These are phyloP conservation scores for Jaculus jaculus DNA, from an alignment of 2,113 vertebrate species.

Conservation along the genomic window DNA sequence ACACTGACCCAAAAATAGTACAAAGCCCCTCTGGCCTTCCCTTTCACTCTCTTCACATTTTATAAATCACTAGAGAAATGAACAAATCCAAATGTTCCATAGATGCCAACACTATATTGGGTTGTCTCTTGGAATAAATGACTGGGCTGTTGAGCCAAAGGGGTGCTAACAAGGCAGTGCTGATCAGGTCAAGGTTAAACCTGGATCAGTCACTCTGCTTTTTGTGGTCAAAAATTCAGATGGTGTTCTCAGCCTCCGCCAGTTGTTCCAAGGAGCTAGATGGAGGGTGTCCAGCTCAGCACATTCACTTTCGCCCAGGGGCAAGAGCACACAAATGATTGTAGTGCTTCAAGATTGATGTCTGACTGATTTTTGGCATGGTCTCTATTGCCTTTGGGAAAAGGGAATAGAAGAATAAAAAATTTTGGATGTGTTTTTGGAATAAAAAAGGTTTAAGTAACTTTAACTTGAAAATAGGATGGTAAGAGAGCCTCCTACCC, in stretches of 20 bases:
- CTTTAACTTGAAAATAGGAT: not conserved
- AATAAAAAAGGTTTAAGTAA: slow-evolving; percentile 14
- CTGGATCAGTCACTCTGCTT: not conserved
- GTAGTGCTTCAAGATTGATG: slow-evolving; percentile 18
- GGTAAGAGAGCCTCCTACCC: not conserved
- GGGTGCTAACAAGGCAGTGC: not conserved
- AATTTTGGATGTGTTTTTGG: not conserved
- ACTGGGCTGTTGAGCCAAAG: slow-evolving; percentile 19
- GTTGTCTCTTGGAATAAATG: not conserved
- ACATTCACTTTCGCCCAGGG: not conserved
- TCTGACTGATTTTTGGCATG: not conserved
- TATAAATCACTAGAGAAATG: not conserved
- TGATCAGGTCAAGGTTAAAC: slow-evolving; percentile 55
- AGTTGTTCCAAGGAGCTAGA: not conserved
- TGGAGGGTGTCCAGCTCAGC: not conserved
- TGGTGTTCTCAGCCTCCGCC: not conserved
- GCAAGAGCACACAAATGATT: not conserved
- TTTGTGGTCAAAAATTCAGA: slow-evolving; percentile 1
- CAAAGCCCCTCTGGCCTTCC: not conserved
- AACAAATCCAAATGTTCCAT: slow-evolving; percentile 13
- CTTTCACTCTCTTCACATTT: not conserved
- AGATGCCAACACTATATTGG: not conserved
- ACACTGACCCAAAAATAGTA: not conserved
- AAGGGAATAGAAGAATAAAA: not conserved
- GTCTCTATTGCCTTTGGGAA: slow-evolving; percentile 3